Base-by-base conservation (phyloP, 2,113 vertebrate species). In the Rhinopomastus cyanomelas region DNA sequence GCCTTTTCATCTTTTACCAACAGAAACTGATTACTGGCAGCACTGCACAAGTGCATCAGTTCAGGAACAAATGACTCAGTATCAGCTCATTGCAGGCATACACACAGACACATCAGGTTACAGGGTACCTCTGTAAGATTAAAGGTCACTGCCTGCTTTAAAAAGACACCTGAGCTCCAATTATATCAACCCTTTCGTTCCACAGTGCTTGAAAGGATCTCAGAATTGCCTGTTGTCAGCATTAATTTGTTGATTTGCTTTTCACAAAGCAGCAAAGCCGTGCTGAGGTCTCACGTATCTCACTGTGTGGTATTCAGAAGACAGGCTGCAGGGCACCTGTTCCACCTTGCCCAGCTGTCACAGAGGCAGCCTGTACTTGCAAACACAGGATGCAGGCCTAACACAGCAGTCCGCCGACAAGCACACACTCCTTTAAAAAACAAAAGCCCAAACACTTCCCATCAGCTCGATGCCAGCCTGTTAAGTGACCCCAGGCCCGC, bases 291-390 rank as follows among this genome's bases (percentile, higher is more conserved):
- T 27, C 44, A 3, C 0, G 8, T 5, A 8, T 32, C 8, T 39
- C 15, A 11, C 44, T 3, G 11, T 26, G 2, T 1, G 16, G 39
- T 29, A n/a, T n/a, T 29, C 5, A 5, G 7, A 11, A 4, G 12
- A 4, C 30, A 30, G 16, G 5, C 19, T 5, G 19, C 44, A 6
- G 52, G 9, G 6, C n/a, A 34, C 30, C 13, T 18, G 7, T 42
- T 14, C 25, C 16, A 59, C 27, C 32, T 46, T 11, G 14, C 3
- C 52, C 74, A 13, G 18, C 20, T 8, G 17, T 2, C 46, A 16
- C 19, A 9, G 74, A 11, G 8, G 29, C 37, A 18, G 27, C 8
- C 27, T 29, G n/a, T 3, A 19, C n/a, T 36, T 15, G 27, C 32
- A 12, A n/a, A 68, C 5, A 12, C 21, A 65, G 14, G 11, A 26